Base-by-base conservation (phyloP, 92 coral and sea anemone species). In the Palythoa grandiflora region DNA sequence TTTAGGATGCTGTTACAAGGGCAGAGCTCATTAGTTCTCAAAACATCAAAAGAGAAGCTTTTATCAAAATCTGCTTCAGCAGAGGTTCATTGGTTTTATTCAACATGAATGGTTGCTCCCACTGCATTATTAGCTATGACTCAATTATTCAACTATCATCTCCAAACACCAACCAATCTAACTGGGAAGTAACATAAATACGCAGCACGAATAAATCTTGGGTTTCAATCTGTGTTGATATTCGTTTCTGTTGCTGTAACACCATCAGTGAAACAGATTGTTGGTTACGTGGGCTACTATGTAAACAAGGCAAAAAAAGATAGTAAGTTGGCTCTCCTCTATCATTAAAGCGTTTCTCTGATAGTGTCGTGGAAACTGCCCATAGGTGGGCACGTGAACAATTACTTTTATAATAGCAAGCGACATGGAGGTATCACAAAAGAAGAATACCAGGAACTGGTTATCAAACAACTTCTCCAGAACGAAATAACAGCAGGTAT, bases 301-400 rank as follows among this genome's bases (percentile, higher is more conserved):
- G 73, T 90, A 16, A 84, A 86, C 21, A 86, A 86, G 70, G 93
- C 93, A 5, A 50, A 14, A 37, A 20, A 39, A 68, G 93, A 90
- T 90, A 79, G 40, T 61, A 53, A 76, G 51, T 72, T n/a, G 93
- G 93, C 2, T 37, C 79, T 50, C 83, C 87, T 4, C 14, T 90
- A 19, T 52, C 83, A 57, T 52, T 86, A 35, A 53, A 52, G 50
- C 13, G 68, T 48, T 77, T 86, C 71, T 68, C 65, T 12, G 93
- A 90, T 73, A 83, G 86, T 5, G 13, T 83, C 13, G 78, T 90
- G 87, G 90, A 90, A 54, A 90, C 93, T 1, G 87, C 73, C 63
- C 90, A 90, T 66, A 87, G 78, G 68, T 6, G 61, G 28, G 75
- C 93, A 90, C 51, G 47, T 12, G 20, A 87, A 90, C n/a, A 87